Conservation (phyloP, 1,140 invertebrate species). For the Geopemphigus sp. region DNA sequence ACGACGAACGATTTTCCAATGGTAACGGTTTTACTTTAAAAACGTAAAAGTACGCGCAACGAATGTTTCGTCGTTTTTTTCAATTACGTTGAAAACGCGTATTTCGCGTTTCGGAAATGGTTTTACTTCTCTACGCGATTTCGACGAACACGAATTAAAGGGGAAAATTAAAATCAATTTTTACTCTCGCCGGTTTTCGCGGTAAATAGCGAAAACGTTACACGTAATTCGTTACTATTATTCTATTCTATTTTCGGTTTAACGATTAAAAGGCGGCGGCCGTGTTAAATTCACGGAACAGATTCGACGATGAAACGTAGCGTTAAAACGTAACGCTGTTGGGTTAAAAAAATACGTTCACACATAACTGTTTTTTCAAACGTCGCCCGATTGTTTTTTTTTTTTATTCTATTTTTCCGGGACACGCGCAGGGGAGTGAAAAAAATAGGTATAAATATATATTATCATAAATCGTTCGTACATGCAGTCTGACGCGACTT, state of each 20-base stretch:
- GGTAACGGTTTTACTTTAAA: no score
- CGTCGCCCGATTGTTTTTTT: neutral
- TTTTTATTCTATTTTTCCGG: neutral
- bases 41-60: no score
- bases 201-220: neutral
- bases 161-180: no score
- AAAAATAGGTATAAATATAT: neutral
- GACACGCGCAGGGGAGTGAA: neutral
- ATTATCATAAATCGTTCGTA: neutral
- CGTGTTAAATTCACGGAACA: conserved; percentile 17
- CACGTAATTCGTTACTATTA: neutral
- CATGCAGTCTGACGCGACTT: neutral
- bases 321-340: neutral
- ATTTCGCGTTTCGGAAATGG: no score
- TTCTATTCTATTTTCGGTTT: neutral
- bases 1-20: no score
- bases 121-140: no score
- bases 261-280: neutral
- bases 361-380: neutral
- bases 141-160: no score
- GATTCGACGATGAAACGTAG: neutral
- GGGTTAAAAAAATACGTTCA: neutral
- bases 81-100: no score
- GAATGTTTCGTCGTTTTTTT: no score
- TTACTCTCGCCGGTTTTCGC: neutral